A percentile compares a stretch with the other conserved stretches of the same genome.
Evolutionary conservation across 1,140 invertebrate species (phyloP).

Genomic region (Leptinotarsa lineolata): DNA sequence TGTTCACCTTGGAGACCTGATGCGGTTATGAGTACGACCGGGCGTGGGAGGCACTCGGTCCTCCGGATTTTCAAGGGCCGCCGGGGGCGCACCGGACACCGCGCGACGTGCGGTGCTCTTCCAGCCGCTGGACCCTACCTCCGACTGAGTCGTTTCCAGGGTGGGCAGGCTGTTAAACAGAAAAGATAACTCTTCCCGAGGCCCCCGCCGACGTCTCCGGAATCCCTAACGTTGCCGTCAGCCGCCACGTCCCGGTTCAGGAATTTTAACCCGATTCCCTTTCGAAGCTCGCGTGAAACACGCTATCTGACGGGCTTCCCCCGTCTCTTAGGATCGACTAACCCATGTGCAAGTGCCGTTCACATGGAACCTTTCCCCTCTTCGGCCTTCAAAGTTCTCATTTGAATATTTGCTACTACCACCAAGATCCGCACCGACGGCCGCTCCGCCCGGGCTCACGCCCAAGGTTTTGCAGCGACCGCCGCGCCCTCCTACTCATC

Average conservation of each 20-base stretch:
- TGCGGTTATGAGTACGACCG: no score
- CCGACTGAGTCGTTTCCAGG: slow-evolving; percentile 4
- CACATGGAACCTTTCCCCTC: slow-evolving; percentile 7
- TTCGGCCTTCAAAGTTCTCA: slow-evolving; percentile 7
- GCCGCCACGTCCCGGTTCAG: slow-evolving; percentile 6
- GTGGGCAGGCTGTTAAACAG: slow-evolving; percentile 4
- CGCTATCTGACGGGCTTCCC: slow-evolving; percentile 1
- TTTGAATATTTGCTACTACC: slow-evolving; percentile 84
- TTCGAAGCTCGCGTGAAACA: background rate
- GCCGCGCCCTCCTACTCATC: slow-evolving; percentile 6
- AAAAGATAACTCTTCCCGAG: slow-evolving; percentile 8
- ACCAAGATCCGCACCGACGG: slow-evolving; percentile 84
- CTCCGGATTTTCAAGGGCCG: no score
- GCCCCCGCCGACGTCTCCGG: slow-evolving; percentile 6
- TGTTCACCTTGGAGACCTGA: no score
- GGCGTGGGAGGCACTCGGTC: no score
- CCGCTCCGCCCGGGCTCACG: slow-evolving; percentile 3
- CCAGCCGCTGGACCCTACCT: slow-evolving; percentile 6
- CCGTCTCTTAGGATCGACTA: slow-evolving; percentile 7
- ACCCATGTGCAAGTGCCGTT: slow-evolving; percentile 7
- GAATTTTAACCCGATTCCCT: slow-evolving; percentile 8
- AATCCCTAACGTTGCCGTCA: slow-evolving; percentile 4
- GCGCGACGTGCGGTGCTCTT: no score
- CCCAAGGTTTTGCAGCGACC: slow-evolving; percentile 1
- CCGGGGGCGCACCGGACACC: no score